Evolutionary conservation across 2,888 invertebrate species (phyloP), one percentile per base, ranked within the genome.

Genomic region (Dynastes grantii): DNA sequence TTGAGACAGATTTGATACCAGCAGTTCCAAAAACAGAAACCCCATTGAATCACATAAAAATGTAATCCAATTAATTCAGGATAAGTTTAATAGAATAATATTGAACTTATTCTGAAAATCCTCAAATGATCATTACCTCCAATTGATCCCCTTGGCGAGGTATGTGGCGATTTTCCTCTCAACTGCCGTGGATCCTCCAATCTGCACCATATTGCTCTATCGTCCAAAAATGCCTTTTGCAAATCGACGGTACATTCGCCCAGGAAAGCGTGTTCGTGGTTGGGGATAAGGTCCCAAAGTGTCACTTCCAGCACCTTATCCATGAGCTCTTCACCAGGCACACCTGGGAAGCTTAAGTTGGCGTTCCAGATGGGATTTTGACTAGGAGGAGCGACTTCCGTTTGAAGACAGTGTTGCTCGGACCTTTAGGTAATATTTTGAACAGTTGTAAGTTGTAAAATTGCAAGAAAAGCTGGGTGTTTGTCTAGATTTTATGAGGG

Each of bases 311-410:
- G 91, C 8, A 94, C 93, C 78, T 95, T 92, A 79, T 95, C 95
- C 88, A 95, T 93, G 65, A 97, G 90, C 84, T 94, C 92, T 81
- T 96, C 96, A 0, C 94, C 95, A 51, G 94, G 94, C 16, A 96
- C 93, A 51, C 94, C 94, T 1, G 94, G 91, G 87, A 97, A 96
- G 78, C 94, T 95, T 45, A 97, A 90, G 27, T 96, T 97, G 22
- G 97, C 96, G 88, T 97, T 97, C 97, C 97, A 97, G 76, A 96
- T 95, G 1, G 97, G 97, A 87, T 95, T 96, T 87, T 94, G 95
- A 0, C 96, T 95, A 13, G 95, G 95, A 77, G 96, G 95, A 1
- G 96, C 95, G 16, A 96, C 94, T 86, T 95, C 95, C 1, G 96
- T 96, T 88, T 96, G 95, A 80, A 95, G 91, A 4, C 94, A 93